Conservation (phyloP, 2,113 vertebrate species). For the Pristiophorus japonicus region DNA sequence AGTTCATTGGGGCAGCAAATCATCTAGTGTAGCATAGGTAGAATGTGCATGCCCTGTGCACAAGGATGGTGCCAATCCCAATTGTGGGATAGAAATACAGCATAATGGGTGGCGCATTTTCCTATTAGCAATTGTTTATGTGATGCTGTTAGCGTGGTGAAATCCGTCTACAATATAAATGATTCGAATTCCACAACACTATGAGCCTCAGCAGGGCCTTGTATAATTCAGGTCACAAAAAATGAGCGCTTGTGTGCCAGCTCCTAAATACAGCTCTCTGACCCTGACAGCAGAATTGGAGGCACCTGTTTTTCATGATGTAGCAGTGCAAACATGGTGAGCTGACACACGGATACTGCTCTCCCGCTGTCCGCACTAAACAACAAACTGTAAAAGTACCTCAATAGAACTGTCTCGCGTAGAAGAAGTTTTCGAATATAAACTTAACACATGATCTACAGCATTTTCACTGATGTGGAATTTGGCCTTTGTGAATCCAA, state of each 20-base stretch:
- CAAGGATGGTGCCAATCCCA: neutral
- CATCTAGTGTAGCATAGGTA: neutral
- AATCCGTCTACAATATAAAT: neutral
- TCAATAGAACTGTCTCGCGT: too few relatives aligned
- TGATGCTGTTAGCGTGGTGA: neutral
- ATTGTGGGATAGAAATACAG: neutral
- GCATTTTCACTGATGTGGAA: neutral
- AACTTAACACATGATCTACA: neutral
- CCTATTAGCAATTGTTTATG: neutral
- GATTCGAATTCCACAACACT: neutral
- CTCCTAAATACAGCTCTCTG: neutral
- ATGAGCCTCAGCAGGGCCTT: slow-evolving; percentile 2
- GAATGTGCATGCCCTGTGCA: neutral
- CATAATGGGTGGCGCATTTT: neutral
- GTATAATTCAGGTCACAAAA: neutral
- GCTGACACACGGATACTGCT: neutral
- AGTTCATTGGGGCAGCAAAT: neutral
- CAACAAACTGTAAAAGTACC: neutral
- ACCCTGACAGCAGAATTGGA: neutral
- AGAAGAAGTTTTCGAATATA: neutral
- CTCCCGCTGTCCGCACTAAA: neutral
- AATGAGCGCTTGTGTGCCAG: neutral
- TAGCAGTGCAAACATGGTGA: neutral
- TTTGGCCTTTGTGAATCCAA: neutral
- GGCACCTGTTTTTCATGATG: neutral